Base-by-base conservation (phyloP, 2,888 invertebrate genomes). In the Drosophila nigricruria region DNA sequence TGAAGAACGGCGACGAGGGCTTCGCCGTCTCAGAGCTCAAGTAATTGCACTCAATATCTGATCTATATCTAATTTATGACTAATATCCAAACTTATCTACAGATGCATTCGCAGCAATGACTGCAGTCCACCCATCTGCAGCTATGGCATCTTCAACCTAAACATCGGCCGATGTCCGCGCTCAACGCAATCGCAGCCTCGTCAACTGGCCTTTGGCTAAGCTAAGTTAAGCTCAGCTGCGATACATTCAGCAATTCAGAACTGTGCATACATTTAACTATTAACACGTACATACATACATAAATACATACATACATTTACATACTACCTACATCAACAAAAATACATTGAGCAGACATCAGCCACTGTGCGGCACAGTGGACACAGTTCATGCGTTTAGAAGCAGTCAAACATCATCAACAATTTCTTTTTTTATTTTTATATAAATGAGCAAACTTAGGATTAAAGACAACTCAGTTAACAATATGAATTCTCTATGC, bases 1-100 rank as follows among this genome's bases (percentile, higher is more conserved):
- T 95, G 82, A 95, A 95, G 86, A 94, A 94, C 71, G 96, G 96
- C 65, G 94, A 94, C 81, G 95, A 95, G 78, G 94, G 94, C 79
- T 94, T 96, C 87, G 94, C 95, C 40, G 92, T 95, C 68, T 93
- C 93, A 30, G 96, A 96, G 91, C 94, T 95, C 93, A 92, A 94
- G 96, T 96, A 70, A 82, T 88, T 36, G 23, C 1, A 32, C 10
- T 34, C 6, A 14, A 5, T 23, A 20, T 5, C 9, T 18, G 9
- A n/a, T 5, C 5, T n/a, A 23, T n/a, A 16, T 1, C 2, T 0
- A 0, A 52, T 16, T 16, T 10, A 5, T 23, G 0, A 23, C 16
- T 36, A 16, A 34, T 23, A 23, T 16, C 5, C 32, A 14, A 34
- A 0, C 36, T 1, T n/a, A 9, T 36, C 34, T 3, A 23, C 3